A percentile compares a stretch with the other conserved stretches of the same genome.
Evolutionary conservation across 2,797 vertebrate genomes (phyloP).

Genomic region (Ptychobarbus kaznakovi): DNA sequence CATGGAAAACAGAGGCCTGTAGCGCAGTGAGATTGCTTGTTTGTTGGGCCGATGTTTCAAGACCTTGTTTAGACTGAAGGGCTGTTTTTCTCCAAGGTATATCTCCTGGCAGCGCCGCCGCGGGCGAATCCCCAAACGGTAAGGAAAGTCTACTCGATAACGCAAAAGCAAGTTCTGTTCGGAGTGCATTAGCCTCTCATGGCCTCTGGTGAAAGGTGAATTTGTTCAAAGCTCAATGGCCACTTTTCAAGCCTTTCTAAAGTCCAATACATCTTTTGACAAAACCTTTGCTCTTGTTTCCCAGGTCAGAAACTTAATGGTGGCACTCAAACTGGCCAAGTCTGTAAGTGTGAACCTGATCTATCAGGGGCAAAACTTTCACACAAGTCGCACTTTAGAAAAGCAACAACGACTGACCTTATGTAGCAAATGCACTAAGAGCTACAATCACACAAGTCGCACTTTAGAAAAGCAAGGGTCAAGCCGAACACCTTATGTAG

Average conservation of each 20-base stretch:
- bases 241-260: conserved; percentile 38
- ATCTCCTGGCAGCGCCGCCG: conserved; percentile 55
- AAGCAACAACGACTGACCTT: conserved; percentile 17
- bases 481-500: conserved; percentile 3
- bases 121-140: conserved; percentile 62
- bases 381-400: conserved; percentile 32
- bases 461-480: conserved; percentile 36
- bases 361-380: conserved; percentile 38
- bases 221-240: conserved; percentile 49
- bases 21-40: background rate
- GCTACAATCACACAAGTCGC: background rate
- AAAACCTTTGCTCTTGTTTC: conserved; percentile 53
- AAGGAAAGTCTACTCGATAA: conserved; percentile 56
- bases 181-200: conserved; percentile 60
- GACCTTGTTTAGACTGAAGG: conserved; percentile 48
- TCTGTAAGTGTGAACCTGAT: conserved; percentile 54
- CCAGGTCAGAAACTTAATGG: conserved; percentile 65
- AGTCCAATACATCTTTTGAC: conserved; percentile 53
- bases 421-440: conserved; percentile 2
- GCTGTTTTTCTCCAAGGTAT: conserved; percentile 62
- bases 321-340: conserved; percentile 53
- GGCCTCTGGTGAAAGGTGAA: conserved; percentile 56
- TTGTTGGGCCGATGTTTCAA: conserved; percentile 31
- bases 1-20: conserved; percentile 35
- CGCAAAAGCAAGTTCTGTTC: conserved; percentile 39